Conservation (phyloP, 2,888 invertebrate genomes). For the Eledona agricola region DNA sequence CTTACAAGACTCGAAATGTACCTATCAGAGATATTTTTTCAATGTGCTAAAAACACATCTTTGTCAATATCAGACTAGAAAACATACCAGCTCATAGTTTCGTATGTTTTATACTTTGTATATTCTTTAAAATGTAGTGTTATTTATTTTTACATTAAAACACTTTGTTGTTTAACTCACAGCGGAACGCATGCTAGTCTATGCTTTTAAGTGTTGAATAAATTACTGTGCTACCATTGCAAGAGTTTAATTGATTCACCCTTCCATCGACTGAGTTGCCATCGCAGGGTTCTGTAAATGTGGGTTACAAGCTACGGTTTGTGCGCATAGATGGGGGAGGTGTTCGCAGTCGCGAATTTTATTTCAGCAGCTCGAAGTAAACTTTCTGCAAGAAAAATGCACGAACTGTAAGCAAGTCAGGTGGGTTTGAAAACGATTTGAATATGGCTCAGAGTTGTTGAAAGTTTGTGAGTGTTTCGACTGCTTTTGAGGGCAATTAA, state of each 20-base stretch:
- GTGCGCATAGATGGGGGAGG: too few species aligned
- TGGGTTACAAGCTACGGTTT: too few species aligned
- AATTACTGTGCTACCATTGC: slow-evolving; percentile 8
- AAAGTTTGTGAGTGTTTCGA: slow-evolving; percentile 15
- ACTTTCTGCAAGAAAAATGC: slow-evolving; percentile 18
- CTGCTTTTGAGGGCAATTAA: slow-evolving; percentile 10
- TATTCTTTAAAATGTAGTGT: slow-evolving; percentile 23
- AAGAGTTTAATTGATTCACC: too few species aligned
- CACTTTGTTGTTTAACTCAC: not conserved
- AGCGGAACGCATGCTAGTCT: too few species aligned
- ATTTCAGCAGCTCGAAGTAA: slow-evolving; percentile 3
- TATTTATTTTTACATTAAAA: slow-evolving; percentile 28
- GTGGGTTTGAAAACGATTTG: slow-evolving; percentile 14
- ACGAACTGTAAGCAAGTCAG: slow-evolving; percentile 11
- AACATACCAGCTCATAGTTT: slow-evolving; percentile 17
- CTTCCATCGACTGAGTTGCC: too few species aligned
- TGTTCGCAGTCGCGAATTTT: too few species aligned
- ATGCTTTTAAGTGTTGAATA: slow-evolving; percentile 30
- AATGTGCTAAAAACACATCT: slow-evolving; percentile 21
- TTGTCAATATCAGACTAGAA: slow-evolving; percentile 18
- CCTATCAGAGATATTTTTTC: slow-evolving; percentile 30
- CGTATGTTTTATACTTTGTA: slow-evolving; percentile 30
- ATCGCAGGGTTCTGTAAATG: too few species aligned
- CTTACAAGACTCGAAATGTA: slow-evolving; percentile 29
- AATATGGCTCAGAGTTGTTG: slow-evolving; percentile 7